Evolutionary conservation across 2,113 vertebrate genomes (phyloP).

Genomic region (Chelonoidis abingdonii): DNA sequence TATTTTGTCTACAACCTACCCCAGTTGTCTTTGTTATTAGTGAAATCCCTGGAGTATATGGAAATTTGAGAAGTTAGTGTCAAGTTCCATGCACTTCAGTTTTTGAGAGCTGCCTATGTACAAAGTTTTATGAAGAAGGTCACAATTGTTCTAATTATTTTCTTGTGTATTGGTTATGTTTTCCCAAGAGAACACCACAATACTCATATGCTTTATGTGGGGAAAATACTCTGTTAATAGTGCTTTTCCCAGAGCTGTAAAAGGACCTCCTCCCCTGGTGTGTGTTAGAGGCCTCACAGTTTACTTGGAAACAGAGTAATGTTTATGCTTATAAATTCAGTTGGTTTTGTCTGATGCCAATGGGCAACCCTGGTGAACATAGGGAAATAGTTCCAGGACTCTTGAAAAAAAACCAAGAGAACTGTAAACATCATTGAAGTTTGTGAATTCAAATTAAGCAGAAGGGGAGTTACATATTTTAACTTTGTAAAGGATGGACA

Average conservation of each 20-base stretch:
- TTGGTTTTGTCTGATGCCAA: not conserved
- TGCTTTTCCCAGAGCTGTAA: not conserved
- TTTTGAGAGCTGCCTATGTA: not conserved
- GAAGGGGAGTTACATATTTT: not conserved
- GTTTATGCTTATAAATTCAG: not conserved
- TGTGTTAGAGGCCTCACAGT: not conserved
- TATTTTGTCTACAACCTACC: not conserved
- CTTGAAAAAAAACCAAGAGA: not conserved
- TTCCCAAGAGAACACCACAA: not conserved
- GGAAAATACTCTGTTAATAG: not conserved
- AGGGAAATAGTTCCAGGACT: not conserved
- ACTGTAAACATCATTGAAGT: not conserved
- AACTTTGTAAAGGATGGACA: not conserved
- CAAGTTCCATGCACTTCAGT: not conserved
- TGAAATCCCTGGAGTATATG: not conserved
- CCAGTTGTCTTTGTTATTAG: constrained; percentile 1
- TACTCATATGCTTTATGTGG: not conserved
- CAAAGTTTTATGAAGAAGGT: not conserved
- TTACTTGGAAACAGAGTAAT: not conserved
- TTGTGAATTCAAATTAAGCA: not conserved
- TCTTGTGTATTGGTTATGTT: not conserved
- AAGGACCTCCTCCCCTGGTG: not conserved
- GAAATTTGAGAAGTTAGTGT: not conserved
- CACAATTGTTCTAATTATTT: constrained; percentile 1
- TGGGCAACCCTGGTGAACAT: not conserved